Evolutionary conservation across 2,797 vertebrate genomes (phyloP).

Genomic region (Lerista edwardsae): DNA sequence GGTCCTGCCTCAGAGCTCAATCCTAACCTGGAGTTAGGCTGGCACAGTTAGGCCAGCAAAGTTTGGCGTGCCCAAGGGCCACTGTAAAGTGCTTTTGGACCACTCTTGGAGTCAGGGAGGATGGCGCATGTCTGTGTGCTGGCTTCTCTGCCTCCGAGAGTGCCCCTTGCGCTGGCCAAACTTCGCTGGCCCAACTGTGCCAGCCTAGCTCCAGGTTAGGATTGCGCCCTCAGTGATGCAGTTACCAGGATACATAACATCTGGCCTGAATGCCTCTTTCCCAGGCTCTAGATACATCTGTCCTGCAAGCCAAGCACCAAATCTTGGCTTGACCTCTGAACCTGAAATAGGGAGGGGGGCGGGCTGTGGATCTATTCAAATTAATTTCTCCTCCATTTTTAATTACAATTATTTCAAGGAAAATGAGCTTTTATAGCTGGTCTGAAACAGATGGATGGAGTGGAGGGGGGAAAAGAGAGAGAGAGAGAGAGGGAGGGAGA

Average conservation of each 20-base stretch:
- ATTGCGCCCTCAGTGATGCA: no score
- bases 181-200: no score
- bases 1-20: no score
- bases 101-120: no score
- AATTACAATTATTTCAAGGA: conserved; percentile 64
- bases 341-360: conserved; percentile 41
- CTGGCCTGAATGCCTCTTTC: conserved; percentile 57
- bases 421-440: conserved; percentile 53
- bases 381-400: conserved; percentile 39
- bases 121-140: no score
- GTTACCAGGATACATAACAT: conserved; percentile 67
- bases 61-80: no score
- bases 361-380: background rate
- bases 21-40: no score
- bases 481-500: background rate
- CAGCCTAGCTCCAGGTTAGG: no score
- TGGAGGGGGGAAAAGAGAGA: background rate
- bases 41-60: no score
- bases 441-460: conserved; percentile 55
- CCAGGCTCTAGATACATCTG: conserved; percentile 49
- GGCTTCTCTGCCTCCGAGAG: no score
- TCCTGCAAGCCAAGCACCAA: conserved; percentile 49
- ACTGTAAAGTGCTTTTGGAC: no score
- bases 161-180: no score
- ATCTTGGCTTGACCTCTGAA: conserved; percentile 43